Percentiles rank a stretch among this genome's conserved stretches.
Evolutionary conservation across 2,888 invertebrate species (phyloP).

Genomic region (Lasioglossum zephyrum): DNA sequence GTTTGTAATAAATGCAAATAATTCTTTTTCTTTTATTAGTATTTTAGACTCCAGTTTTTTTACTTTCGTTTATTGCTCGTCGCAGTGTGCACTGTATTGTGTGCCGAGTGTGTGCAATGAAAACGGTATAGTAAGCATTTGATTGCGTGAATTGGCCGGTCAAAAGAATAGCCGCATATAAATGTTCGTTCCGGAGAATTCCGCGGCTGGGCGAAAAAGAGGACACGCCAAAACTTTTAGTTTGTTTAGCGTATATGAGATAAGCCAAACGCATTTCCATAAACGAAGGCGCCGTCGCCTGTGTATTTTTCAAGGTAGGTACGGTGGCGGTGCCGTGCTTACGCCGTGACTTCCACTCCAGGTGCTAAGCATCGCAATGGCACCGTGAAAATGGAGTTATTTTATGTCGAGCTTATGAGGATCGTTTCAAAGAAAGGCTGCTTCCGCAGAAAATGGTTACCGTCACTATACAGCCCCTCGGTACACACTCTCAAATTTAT

Average conservation of each 20-base stretch:
- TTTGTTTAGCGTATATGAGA: slow-evolving; percentile 66
- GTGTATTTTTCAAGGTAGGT: slow-evolving; percentile 63
- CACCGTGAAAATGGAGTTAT: slow-evolving; percentile 73
- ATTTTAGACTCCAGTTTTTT: too few species aligned
- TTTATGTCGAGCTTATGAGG: slow-evolving; percentile 70
- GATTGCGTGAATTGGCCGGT: slow-evolving; percentile 41
- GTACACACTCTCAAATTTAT: slow-evolving; percentile 56
- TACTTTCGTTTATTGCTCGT: too few species aligned
- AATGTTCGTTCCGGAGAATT: slow-evolving; percentile 36
- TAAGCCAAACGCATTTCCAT: slow-evolving; percentile 70
- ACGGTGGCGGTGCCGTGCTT: slow-evolving; percentile 50
- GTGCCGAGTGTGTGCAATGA: background rate
- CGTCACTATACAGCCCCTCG: slow-evolving; percentile 49
- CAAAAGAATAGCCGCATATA: slow-evolving; percentile 28
- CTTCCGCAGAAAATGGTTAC: slow-evolving; percentile 63
- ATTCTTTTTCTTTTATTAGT: too few species aligned
- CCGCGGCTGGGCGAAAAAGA: slow-evolving; percentile 26
- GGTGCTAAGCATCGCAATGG: slow-evolving; percentile 69
- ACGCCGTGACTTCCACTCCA: slow-evolving; percentile 71
- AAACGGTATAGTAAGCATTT: slow-evolving; percentile 29
- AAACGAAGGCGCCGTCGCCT: slow-evolving; percentile 60
- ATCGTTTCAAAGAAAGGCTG: slow-evolving; percentile 63
- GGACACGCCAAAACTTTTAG: slow-evolving; percentile 58
- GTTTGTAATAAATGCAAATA: too few species aligned
- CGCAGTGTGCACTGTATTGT: too few species aligned